These are phyloP conservation scores for Drosophila lacteicornis DNA, from an alignment of 1,140 invertebrate species.

Conservation along the genomic window DNA sequence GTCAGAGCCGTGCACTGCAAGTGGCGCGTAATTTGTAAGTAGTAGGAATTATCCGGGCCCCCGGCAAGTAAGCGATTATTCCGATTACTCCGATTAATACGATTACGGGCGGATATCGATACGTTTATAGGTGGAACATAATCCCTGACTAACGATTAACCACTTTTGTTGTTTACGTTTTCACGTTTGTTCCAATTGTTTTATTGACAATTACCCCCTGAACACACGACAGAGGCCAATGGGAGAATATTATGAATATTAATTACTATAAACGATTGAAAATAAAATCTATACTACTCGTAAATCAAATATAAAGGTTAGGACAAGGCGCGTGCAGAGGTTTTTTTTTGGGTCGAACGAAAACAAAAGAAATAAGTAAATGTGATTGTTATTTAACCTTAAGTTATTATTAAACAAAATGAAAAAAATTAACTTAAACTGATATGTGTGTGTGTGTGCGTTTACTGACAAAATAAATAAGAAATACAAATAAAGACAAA, in stretches of 20 bases:
- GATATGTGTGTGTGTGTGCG: slow-evolving; percentile 65
- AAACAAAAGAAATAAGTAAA: slow-evolving; percentile 72
- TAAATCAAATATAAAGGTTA: slow-evolving; percentile 54
- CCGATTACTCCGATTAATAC: slow-evolving; percentile 4
- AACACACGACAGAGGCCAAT: slow-evolving; percentile 22
- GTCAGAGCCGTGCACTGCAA: slow-evolving; percentile 61
- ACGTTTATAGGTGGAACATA: slow-evolving; percentile 35
- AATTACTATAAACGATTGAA: slow-evolving; percentile 38
- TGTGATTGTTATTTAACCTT: slow-evolving; percentile 84
- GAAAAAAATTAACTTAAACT: slow-evolving; percentile 50
- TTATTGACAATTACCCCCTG: slow-evolving; percentile 74
- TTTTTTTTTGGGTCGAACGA: slow-evolving; percentile 70
- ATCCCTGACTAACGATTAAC: slow-evolving; percentile 48
- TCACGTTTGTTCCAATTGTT: slow-evolving; percentile 75
- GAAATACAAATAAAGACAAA: slow-evolving; percentile 4
- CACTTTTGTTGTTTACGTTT: slow-evolving; percentile 66
- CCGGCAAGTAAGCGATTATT: neutral
- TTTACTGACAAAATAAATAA: slow-evolving; percentile 40
- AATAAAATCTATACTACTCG: slow-evolving; percentile 31
- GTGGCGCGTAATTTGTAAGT: slow-evolving; percentile 64
- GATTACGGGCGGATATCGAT: slow-evolving; percentile 2
- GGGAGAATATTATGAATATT: slow-evolving; percentile 54
- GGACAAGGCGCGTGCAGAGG: slow-evolving; percentile 19
- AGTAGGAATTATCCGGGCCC: slow-evolving; percentile 68
- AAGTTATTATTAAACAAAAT: slow-evolving; percentile 73